These are phyloP conservation scores for Isurus oxyrinchus DNA, from an alignment of 2,113 vertebrate species.

Conservation along the genomic window DNA sequence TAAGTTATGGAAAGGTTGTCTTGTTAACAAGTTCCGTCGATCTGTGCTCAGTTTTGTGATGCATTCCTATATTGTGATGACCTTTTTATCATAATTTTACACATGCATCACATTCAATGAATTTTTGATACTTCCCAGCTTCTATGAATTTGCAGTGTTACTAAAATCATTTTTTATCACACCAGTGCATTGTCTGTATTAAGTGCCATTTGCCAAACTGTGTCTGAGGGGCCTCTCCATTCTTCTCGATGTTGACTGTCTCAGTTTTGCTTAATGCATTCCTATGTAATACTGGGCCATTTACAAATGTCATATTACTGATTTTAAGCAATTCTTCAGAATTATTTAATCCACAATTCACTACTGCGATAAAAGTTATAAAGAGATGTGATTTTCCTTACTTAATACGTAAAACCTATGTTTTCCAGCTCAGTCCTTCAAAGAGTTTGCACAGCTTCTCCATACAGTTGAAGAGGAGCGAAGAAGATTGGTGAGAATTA, in stretches of 20 bases:
- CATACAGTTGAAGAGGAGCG: slow-evolving; percentile 91
- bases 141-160: neutral
- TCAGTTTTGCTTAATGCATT: neutral
- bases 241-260: neutral
- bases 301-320: neutral
- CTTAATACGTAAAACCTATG: slow-evolving; percentile 8
- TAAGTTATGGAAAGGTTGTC: neutral
- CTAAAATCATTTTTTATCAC: neutral
- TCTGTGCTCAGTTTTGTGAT: neutral
- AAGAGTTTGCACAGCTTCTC: slow-evolving; percentile 88
- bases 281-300: neutral
- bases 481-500: slow-evolving; percentile 74
- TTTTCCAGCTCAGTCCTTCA: slow-evolving; percentile 82
- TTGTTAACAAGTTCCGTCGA: neutral
- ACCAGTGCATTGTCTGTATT: neutral
- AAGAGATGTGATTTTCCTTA: neutral
- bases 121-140: neutral
- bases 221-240: neutral
- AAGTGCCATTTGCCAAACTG: neutral
- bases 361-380: neutral
- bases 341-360: neutral
- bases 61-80: neutral
- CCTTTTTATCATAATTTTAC: neutral
- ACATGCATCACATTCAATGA: neutral
- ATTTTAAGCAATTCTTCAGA: neutral